Evolutionary conservation across 2,888 invertebrate genomes (phyloP).

Genomic region (Anoncus sp.): DNA sequence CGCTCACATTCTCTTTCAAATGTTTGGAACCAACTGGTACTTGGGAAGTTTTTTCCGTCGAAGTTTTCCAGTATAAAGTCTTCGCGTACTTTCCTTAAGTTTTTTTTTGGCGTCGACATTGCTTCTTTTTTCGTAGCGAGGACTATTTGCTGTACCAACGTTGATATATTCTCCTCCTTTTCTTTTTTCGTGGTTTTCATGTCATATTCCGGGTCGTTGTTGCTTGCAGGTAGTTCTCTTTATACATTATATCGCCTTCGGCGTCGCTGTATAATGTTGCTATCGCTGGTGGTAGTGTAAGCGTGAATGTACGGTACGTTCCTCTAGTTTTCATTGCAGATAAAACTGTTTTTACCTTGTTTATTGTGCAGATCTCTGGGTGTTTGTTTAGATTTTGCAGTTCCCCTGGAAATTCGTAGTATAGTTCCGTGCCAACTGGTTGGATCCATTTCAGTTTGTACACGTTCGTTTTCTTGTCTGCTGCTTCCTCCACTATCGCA

Average conservation of each 20-base stretch:
- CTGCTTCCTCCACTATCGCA: slow-evolving; percentile 55
- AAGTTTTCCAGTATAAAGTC: slow-evolving; percentile 54
- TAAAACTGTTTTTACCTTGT: slow-evolving; percentile 56
- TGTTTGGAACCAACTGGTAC: slow-evolving; percentile 51
- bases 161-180: slow-evolving; percentile 54
- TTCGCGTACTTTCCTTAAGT: slow-evolving; percentile 55
- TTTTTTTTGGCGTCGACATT: slow-evolving; percentile 22
- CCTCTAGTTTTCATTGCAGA: slow-evolving; percentile 55
- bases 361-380: slow-evolving; percentile 50
- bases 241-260: slow-evolving; percentile 53
- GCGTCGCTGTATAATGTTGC: slow-evolving; percentile 47
- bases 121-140: slow-evolving; percentile 46
- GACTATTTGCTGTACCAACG: slow-evolving; percentile 54
- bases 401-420: slow-evolving; percentile 55
- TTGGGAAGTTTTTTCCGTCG: slow-evolving; percentile 57
- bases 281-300: slow-evolving; percentile 57
- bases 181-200: slow-evolving; percentile 36
- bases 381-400: slow-evolving; percentile 53
- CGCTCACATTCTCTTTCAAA: slow-evolving; percentile 61
- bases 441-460: slow-evolving; percentile 59
- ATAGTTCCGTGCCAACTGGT: slow-evolving; percentile 45
- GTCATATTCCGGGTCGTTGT: slow-evolving; percentile 53
- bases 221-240: slow-evolving; percentile 49
- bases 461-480: slow-evolving; percentile 54
- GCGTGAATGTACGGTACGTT: slow-evolving; percentile 58